Conservation (phyloP, 2,797 vertebrate genomes). For the Columba guinea region DNA sequence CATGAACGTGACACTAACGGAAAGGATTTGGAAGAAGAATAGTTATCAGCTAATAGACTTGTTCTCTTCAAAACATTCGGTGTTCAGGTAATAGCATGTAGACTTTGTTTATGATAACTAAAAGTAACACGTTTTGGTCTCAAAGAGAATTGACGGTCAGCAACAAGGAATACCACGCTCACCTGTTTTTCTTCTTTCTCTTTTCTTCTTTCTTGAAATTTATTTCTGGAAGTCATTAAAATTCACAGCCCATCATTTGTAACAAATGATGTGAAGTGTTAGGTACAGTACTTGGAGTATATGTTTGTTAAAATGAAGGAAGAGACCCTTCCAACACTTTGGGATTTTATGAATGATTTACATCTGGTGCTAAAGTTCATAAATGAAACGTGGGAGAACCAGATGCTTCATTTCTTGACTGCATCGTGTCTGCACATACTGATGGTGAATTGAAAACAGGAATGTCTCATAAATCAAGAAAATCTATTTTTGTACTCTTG, state of each 20-base stretch:
- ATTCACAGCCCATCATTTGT: conserved; percentile 70
- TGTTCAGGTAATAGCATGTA: conserved; percentile 43
- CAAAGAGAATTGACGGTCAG: conserved; percentile 40
- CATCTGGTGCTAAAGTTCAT: conserved; percentile 83
- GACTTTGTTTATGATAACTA: conserved; percentile 47
- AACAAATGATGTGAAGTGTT: conserved; percentile 68
- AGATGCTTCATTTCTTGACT: conserved; percentile 78
- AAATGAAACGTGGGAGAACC: conserved; percentile 76
- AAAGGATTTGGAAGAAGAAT: conserved; percentile 28
- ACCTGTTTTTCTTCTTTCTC: conserved; percentile 40
- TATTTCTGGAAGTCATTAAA: conserved; percentile 70
- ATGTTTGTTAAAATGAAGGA: conserved; percentile 74
- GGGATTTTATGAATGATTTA: conserved; percentile 82
- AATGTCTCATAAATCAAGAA: conserved; percentile 78
- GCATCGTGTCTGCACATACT: conserved; percentile 75
- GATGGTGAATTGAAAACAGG: conserved; percentile 76
- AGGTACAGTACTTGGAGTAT: conserved; percentile 67
- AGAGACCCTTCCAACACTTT: conserved; percentile 71
- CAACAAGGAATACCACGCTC: background rate
- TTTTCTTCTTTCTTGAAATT: conserved; percentile 46
- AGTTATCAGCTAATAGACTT: conserved; percentile 33
- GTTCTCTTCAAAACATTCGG: conserved; percentile 34
- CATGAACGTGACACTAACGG: conserved; percentile 7
- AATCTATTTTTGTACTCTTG: conserved; percentile 75
- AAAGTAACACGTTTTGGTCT: conserved; percentile 60